These are phyloP conservation scores for Oopsacas minuta DNA, from an alignment of 37 sponge, comb jelly and placozoan species.

Conservation along the genomic window DNA sequence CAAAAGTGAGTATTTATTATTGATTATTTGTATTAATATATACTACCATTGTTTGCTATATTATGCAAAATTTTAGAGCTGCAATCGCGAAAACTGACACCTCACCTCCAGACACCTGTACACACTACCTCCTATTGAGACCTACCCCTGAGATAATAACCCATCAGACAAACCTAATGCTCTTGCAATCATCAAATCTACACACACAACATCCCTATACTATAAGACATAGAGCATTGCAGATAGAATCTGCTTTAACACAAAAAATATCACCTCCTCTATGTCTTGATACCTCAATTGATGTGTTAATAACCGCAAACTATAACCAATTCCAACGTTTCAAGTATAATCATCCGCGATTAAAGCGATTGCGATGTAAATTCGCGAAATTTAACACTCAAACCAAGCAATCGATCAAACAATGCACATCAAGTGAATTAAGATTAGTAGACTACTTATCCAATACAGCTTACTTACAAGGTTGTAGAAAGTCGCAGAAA, in stretches of 20 bases:
- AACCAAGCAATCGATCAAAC: neutral
- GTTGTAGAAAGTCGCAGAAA: neutral
- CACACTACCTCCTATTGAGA: neutral
- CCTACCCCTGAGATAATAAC: constrained; percentile 5
- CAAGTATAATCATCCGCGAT: constrained; percentile 3
- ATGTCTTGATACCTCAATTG: neutral
- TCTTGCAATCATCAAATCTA: neutral
- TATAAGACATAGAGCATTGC: neutral
- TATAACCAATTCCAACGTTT: constrained; percentile 14
- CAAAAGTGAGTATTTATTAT: neutral
- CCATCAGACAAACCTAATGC: neutral
- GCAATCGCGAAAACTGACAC: neutral
- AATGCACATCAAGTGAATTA: neutral
- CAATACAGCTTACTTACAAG: neutral
- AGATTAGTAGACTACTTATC: neutral
- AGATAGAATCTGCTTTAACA: neutral
- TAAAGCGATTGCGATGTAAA: neutral
- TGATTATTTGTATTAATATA: neutral
- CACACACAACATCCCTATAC: constrained; percentile 7
- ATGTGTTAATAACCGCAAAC: constrained; percentile 6
- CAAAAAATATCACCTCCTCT: neutral
- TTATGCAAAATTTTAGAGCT: neutral
- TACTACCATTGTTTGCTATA: neutral
- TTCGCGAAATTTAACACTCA: neutral
- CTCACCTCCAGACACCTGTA: neutral